Conservation (phyloP, 1,140 invertebrate species). For the Bombus impatiens region DNA sequence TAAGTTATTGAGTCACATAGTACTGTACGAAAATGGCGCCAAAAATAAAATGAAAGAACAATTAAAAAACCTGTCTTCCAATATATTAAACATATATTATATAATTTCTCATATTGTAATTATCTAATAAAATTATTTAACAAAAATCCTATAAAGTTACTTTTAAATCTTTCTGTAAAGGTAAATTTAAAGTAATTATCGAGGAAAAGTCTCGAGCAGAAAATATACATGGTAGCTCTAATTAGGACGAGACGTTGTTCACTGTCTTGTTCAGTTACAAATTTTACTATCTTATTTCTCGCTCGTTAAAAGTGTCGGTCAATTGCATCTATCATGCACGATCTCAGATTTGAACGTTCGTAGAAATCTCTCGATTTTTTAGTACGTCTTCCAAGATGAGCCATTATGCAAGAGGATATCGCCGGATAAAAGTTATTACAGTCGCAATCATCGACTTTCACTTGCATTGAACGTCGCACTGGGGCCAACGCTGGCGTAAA, state of each 20-base stretch:
- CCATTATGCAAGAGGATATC: background rate
- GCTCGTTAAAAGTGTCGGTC: constrained; percentile 18
- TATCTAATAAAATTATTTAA: no score
- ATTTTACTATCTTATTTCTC: background rate
- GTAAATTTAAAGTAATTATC: no score
- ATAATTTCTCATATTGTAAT: no score
- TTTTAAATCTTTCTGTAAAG: no score
- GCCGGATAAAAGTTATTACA: background rate
- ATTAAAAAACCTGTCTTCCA: no score
- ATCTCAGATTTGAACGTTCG: background rate
- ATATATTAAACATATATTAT: no score
- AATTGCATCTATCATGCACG: background rate
- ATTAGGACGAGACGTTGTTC: no score
- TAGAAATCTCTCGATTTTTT: background rate
- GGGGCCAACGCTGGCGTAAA: constrained; percentile 3
- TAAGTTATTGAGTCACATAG: background rate
- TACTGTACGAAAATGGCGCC: no score
- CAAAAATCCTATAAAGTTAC: no score
- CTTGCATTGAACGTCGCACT: background rate
- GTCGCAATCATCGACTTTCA: constrained; percentile 36
- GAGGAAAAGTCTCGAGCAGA: no score
- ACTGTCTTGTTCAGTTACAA: background rate
- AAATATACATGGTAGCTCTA: no score
- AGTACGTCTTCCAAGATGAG: background rate
- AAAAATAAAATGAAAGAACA: no score